A percentile compares a stretch with the other conserved stretches of the same genome.
Evolutionary conservation across 2,888 invertebrate species (phyloP).

Genomic region (Leucoptera coffeella): DNA sequence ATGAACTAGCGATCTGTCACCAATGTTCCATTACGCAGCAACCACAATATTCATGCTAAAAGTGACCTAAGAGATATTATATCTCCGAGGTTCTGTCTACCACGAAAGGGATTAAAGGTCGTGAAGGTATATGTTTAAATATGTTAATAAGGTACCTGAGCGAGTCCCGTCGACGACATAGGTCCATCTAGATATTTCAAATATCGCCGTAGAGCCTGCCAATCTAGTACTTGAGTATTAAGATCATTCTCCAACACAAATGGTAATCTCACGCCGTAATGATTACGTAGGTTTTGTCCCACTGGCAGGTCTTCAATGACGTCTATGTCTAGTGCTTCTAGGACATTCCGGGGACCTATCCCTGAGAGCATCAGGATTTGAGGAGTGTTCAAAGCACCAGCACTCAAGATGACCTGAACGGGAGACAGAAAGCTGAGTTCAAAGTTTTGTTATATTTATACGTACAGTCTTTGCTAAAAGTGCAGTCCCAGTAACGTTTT

Average conservation of each 20-base stretch:
- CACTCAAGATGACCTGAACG: slow-evolving; percentile 51
- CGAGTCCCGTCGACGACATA: slow-evolving; percentile 56
- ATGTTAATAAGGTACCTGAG: slow-evolving; percentile 47
- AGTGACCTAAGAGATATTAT: no score
- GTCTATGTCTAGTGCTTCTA: slow-evolving; percentile 41
- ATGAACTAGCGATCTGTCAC: no score
- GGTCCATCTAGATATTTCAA: slow-evolving; percentile 48
- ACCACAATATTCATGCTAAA: no score
- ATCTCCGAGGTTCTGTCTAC: no score
- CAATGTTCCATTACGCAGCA: no score
- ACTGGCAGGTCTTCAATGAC: slow-evolving; percentile 57
- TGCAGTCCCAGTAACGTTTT: no score
- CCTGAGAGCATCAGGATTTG: slow-evolving; percentile 59
- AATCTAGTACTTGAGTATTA: slow-evolving; percentile 45
- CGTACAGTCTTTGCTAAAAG: not conserved
- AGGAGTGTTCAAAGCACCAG: slow-evolving; percentile 58
- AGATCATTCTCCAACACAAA: slow-evolving; percentile 33
- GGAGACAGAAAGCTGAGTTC: no score
- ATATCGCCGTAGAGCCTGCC: slow-evolving; percentile 51
- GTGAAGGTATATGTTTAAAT: no score
- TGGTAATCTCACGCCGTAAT: slow-evolving; percentile 52
- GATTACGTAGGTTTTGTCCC: slow-evolving; percentile 57
- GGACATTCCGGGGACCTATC: slow-evolving; percentile 52
- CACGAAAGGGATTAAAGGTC: no score
- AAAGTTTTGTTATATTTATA: not conserved